A percentile compares a stretch with the other conserved stretches of the same genome.
Evolutionary conservation across 2,113 vertebrate genomes (phyloP).

Genomic region (Trichomycterus rosablanca): DNA sequence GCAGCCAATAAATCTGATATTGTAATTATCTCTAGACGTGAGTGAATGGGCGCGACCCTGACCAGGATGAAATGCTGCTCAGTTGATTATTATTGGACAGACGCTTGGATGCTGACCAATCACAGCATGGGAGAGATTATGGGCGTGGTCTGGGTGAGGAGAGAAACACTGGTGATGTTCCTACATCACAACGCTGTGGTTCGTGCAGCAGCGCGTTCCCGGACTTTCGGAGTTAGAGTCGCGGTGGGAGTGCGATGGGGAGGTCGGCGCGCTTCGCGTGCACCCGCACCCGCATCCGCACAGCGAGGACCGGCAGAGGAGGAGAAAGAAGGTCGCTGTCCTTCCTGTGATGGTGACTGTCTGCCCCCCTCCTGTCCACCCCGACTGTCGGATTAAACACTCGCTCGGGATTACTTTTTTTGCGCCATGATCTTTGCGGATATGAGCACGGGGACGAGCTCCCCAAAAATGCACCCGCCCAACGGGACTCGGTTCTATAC

Average conservation of each 20-base stretch:
- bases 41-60: too few species aligned
- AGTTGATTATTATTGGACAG: too few species aligned
- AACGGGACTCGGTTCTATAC: conserved; percentile 96
- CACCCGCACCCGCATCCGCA: neutral
- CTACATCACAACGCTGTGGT: too few species aligned
- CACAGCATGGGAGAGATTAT: neutral
- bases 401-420: neutral
- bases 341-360: conserved; percentile 3
- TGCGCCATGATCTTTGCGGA: conserved; percentile 92
- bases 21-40: too few species aligned
- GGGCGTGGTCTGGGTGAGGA: neutral
- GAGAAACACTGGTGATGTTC: too few species aligned
- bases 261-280: conserved; percentile 2
- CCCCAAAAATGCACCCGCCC: conserved; percentile 92
- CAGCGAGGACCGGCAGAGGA: neutral
- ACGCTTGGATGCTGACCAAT: neutral
- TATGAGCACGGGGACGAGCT: conserved; percentile 89
- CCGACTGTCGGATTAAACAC: too few species aligned
- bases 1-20: too few species aligned
- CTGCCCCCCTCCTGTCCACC: neutral
- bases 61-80: too few species aligned
- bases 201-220: neutral
- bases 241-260: neutral
- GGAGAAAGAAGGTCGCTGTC: conserved; percentile 1
- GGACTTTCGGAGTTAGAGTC: neutral